Evolutionary conservation across 2,888 invertebrate species (phyloP), one percentile per base, ranked within the genome.

Genomic region (Lycophotia porphyrea): DNA sequence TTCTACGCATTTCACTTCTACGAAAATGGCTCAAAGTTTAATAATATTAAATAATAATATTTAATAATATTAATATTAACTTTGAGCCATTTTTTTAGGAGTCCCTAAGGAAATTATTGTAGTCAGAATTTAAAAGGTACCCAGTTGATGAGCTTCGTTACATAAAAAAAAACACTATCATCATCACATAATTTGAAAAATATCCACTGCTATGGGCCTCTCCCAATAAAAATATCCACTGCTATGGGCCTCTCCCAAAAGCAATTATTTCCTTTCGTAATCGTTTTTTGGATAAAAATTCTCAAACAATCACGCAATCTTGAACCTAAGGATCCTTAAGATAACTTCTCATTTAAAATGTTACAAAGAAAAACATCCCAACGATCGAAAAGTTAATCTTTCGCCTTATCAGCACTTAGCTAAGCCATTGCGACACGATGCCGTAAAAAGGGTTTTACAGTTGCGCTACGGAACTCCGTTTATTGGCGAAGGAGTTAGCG

Each of bases 401-500:
- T 81, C 84, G 86, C 88, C 86, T 88, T 88, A 90, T 90, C 89
- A 89, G 89, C 91, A 88, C 89, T 89, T 82, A 85, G 90, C 85
- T 88, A 85, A 90, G 85, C 79, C 82, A 64, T 88, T 88, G 87
- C 85, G 86, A 88, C 82, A 85, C 86, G 86, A 87, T 75, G 78
- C 87, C 86, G 88, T 92, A 90, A 91, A 92, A 92, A 91, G 88
- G 89, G 85, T 88, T 90, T 86, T 88, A 85, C 88, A 88, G 89
- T 91, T 90, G 87, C 87, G 82, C 88, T 87, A 78, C 84, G 88
- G 88, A 90, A 89, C 88, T 82, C 84, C 84, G 90, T 89, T 91
- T 92, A 93, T 93, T 92, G 91, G 92, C 88, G 90, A 92, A 91
- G 90, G 92, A 91, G 91, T 93, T 93, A 91, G 86, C 82, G 82